These are phyloP conservation scores for Odontamblyopus lacepedii DNA, from an alignment of 2,797 vertebrate genomes.

Conservation along the genomic window DNA sequence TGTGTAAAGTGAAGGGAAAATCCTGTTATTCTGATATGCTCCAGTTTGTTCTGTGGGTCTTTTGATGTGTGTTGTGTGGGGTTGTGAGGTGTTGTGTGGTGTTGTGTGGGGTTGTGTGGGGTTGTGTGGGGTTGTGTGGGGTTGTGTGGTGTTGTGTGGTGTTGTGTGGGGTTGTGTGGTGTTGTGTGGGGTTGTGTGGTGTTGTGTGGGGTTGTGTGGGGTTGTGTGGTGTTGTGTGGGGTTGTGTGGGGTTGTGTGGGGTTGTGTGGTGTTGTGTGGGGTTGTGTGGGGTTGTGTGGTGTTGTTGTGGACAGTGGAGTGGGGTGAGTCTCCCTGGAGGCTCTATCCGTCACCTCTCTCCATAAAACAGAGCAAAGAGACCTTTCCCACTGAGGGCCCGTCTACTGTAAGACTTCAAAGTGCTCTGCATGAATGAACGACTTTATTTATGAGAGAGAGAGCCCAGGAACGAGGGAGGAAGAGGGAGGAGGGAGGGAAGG, in stretches of 20 bases:
- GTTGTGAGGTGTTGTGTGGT: too few relatives aligned
- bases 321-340: slow-evolving; percentile 27
- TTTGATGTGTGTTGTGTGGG: background rate
- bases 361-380: slow-evolving; percentile 45
- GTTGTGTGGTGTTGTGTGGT: too few relatives aligned
- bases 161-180: too few relatives aligned
- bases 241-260: too few relatives aligned
- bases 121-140: too few relatives aligned
- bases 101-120: background rate
- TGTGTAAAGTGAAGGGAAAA: background rate
- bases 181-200: too few relatives aligned
- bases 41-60: background rate
- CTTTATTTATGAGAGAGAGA: slow-evolving; percentile 69
- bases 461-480: slow-evolving; percentile 16
- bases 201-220: too few relatives aligned
- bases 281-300: too few relatives aligned
- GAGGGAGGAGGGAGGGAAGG: background rate
- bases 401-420: slow-evolving; percentile 63
- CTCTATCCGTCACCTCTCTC: slow-evolving; percentile 23
- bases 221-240: too few relatives aligned
- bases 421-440: slow-evolving; percentile 55
- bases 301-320: background rate
- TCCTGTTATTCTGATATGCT: background rate
- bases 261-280: too few relatives aligned
- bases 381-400: slow-evolving; percentile 48